Evolutionary conservation across 2,113 vertebrate genomes (phyloP).

Genomic region (Micronisus gabar): DNA sequence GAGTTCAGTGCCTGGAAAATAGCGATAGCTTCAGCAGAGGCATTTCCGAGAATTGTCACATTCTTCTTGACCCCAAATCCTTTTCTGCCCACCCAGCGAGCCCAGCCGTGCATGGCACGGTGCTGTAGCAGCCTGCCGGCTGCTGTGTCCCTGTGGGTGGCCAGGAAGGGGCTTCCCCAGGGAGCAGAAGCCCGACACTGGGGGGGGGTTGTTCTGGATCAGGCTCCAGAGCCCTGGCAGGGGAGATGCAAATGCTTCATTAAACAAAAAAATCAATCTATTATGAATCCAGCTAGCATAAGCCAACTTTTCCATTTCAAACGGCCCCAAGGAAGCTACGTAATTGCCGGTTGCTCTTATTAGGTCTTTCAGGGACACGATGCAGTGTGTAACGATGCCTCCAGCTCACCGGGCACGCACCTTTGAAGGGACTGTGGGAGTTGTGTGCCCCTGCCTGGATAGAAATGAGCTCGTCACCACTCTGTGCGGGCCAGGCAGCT

Average conservation of each 20-base stretch:
- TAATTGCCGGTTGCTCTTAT: not conserved
- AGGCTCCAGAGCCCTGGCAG: not conserved
- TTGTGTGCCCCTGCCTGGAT: not conserved
- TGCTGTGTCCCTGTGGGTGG: accelerated
- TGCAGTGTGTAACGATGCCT: not conserved
- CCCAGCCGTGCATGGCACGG: not conserved
- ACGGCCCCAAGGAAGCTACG: not conserved
- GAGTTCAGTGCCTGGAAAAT: not conserved
- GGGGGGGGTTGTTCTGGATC: not conserved
- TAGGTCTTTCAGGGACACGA: not conserved
- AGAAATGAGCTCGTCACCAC: not conserved
- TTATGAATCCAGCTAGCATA: not conserved
- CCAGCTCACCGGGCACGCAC: not conserved
- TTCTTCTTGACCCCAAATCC: not conserved
- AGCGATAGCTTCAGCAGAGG: not conserved
- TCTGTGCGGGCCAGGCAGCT: not conserved
- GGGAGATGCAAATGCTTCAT: not conserved
- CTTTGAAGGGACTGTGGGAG: not conserved
- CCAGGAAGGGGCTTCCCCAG: accelerated
- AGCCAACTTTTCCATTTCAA: not conserved
- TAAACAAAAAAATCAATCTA: not conserved
- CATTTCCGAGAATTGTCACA: not conserved
- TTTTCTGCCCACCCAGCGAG: not conserved
- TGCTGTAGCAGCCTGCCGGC: not conserved
- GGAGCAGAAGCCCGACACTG: accelerated